Evolutionary conservation across 2,888 invertebrate genomes (phyloP).

Genomic region (Lapara coniferarum): DNA sequence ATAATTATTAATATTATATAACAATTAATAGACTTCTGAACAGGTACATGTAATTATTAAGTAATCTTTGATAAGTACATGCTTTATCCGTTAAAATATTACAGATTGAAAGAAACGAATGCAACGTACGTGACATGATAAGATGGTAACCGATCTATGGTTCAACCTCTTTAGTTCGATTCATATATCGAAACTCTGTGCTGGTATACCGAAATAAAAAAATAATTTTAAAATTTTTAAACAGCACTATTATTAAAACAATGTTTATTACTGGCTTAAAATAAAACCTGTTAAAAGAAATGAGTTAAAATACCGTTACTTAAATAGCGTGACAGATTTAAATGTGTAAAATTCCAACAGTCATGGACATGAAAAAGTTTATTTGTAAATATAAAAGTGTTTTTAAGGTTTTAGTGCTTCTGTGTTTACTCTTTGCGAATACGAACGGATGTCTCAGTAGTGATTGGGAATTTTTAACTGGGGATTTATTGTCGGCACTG

Average conservation of each 20-base stretch:
- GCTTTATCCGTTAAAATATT: constrained; percentile 45
- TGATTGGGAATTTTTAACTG: constrained; percentile 65
- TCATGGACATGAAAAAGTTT: constrained; percentile 45
- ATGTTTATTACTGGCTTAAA: constrained; percentile 1
- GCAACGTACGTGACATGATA: constrained; percentile 65
- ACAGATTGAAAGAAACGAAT: constrained; percentile 35
- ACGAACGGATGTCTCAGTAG: constrained; percentile 58
- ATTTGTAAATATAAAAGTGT: constrained; percentile 44
- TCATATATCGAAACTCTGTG: background rate
- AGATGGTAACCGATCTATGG: constrained; percentile 39
- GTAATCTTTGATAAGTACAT: constrained; percentile 44
- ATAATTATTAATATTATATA: background rate
- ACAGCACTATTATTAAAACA: background rate
- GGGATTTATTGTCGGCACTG: constrained; percentile 59
- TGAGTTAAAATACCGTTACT: constrained; percentile 1
- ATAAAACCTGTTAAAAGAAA: background rate
- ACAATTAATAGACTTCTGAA: constrained; percentile 1
- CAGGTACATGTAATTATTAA: constrained; percentile 38
- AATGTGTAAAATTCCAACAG: constrained; percentile 39
- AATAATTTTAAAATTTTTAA: background rate
- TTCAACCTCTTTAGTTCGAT: constrained; percentile 29
- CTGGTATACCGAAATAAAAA: background rate
- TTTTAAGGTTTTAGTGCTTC: constrained; percentile 45
- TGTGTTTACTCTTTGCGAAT: constrained; percentile 47
- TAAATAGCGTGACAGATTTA: background rate